Base-by-base conservation (phyloP, 92 coral and sea anemone genomes). In the Isaurus tuberculatus region DNA sequence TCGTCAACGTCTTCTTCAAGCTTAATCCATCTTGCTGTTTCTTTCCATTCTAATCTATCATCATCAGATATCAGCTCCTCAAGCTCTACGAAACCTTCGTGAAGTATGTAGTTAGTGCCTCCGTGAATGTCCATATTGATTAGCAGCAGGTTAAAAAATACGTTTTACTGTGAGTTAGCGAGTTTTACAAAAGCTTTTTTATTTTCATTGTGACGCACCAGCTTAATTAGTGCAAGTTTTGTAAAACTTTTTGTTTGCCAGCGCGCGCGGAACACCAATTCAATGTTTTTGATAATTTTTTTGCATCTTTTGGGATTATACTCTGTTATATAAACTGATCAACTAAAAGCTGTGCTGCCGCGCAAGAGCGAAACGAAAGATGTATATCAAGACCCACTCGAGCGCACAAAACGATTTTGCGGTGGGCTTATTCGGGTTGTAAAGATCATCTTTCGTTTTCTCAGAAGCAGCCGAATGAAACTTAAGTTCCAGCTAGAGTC, bases 1-100 rank as follows among this genome's bases (percentile, higher is more conserved):
- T 93, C 98, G 55, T 96, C 99, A 11, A 96, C 98, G 33, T 91
- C 98, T 70, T 96, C 99, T 75, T 96, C 99, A 70, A 94, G 92
- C 70, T 94, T 96, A 43, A 96, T 93, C 99, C 99, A 96, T 44
- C 99, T 88, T 34, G 99, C 99, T 9, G 97, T 92, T 79, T 96
- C 99, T 92, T 96, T 95, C 99, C 99, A 96, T 57, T 91, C 92
- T 32, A 90, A 72, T 31, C 85, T 81, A 16, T 88, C 91, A n/a
- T 90, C 94, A 19, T 74, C 72, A 58, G 77, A 69, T 72, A 79
- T 88, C 44, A 96, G 88, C 83, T 96, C 99, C 81, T 94, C 99
- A 14, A 96, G 90, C 84, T 96, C 99, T 40, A 96, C 99, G 70
- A 96, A 96, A 22, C 99, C 97, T 79, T 96, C 95, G 75, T 89